Conservation (phyloP, 2,797 vertebrate genomes). For the Selene dorsalis region DNA sequence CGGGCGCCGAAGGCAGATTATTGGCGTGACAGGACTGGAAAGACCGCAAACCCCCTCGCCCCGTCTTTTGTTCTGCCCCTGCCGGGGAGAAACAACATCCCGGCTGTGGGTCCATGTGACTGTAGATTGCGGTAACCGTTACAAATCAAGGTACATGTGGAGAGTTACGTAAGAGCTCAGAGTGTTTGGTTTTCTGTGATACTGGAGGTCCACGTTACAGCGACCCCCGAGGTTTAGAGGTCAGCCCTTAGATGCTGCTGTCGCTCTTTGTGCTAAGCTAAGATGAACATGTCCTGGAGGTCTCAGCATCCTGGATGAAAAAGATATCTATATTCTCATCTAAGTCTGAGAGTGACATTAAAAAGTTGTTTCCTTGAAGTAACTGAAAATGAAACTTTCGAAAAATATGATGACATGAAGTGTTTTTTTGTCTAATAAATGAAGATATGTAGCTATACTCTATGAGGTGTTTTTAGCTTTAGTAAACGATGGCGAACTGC, state of each 20-base stretch:
- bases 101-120: slow-evolving; percentile 30
- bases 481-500: not conserved
- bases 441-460: not conserved
- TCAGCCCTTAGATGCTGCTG: not conserved
- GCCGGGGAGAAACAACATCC: not conserved
- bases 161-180: slow-evolving; percentile 3
- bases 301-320: not conserved
- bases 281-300: not conserved
- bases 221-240: not conserved
- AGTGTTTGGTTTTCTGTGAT: not conserved
- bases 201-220: not conserved
- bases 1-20: slow-evolving; percentile 5
- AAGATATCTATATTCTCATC: not conserved
- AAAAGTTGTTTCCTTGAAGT: not conserved
- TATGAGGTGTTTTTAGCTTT: slow-evolving; percentile 5
- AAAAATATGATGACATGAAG: too few relatives aligned
- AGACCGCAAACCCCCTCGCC: not conserved
- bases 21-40: not conserved
- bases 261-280: slow-evolving; percentile 16
- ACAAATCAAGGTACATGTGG: slow-evolving; percentile 35
- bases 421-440: not conserved
- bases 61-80: slow-evolving; percentile 2
- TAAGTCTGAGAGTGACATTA: not conserved
- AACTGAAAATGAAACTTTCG: not conserved
- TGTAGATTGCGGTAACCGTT: slow-evolving; percentile 11